Base-by-base conservation (phyloP, 2,888 invertebrate species). In the Auanema sp. region DNA sequence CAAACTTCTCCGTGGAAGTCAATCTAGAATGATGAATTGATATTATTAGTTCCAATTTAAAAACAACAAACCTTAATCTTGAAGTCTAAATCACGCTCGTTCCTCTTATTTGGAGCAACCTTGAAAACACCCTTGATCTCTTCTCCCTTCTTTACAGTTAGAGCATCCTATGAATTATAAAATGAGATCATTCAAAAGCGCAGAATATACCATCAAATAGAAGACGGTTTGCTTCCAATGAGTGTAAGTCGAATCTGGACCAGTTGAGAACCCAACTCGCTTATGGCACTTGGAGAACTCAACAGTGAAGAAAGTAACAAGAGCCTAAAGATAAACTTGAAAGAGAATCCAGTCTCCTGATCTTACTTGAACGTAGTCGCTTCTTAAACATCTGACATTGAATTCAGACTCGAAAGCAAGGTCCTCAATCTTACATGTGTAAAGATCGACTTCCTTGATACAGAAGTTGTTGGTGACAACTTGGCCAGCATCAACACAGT, bases 151-250 rank as follows among this genome's bases (percentile, higher is more conserved):
- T 96, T 96, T 42, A 93, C 93, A 1, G 98, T 98, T 88, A 98
- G 89, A 83, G 93, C 93, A 79, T 97, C 94, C 68, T 75, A 57
- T 4, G 8, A 33, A 33, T n/a, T n/a, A n/a, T n/a, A n/a, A n/a
- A n/a, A n/a, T n/a, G n/a, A n/a, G n/a, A n/a, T n/a, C 43, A 43
- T 43, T 12, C 43, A 12, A 11, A 12, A 43, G 12, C 11, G 14
- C 11, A 11, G 14, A 43, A 43, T 24, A 12, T 23, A 72, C 72
- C 83, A 94, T 92, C 79, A 97, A 90, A 85, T 98, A 98, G 87
- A 99, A 98, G 57, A 99, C 97, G 8, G 91, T 92, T 86, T 96
- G 95, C 85, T 99, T 99, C 98, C 98, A 99, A 86, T 99, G 98
- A 23, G 98, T 99, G 86, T 98, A 97, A 40, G 92, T 92, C 0